phyloP scores from a whole-genome alignment of 2,113 vertebrate species.

The Gorsachius goisagi region DNA sequence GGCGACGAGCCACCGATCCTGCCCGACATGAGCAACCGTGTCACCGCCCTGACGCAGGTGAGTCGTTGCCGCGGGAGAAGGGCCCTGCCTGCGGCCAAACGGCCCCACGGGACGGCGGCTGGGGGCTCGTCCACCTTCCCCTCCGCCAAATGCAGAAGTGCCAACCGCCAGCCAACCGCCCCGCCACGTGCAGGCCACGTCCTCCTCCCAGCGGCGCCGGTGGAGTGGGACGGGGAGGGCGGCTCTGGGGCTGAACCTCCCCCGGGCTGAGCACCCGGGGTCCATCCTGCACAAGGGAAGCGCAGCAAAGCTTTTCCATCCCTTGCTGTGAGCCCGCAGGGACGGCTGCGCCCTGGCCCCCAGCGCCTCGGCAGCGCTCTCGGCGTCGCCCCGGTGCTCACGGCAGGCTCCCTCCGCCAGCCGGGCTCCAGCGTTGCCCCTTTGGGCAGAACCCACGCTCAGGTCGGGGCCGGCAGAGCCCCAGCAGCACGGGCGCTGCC shows the following conservation, averaged over 20 bases:
- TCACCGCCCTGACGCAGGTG: constrained; percentile 88
- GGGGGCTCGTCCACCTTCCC: neutral
- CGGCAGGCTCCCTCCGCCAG: neutral
- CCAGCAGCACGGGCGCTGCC: neutral
- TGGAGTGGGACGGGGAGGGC: neutral
- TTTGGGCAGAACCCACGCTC: neutral
- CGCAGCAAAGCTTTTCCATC: neutral
- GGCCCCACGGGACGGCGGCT: fast-evolving
- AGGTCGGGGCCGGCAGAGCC: neutral
- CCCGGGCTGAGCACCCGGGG: fast-evolving
- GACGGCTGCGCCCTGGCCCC: neutral
- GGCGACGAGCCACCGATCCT: constrained; percentile 82
- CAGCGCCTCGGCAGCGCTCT: neutral
- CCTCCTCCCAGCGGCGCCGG: fast-evolving
- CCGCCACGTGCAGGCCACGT: neutral
- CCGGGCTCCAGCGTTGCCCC: fast-evolving
- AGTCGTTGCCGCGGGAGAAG: neutral
- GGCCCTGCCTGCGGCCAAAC: neutral
- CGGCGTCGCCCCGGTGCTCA: fast-evolving
- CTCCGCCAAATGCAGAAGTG: neutral
- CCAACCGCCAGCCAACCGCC: neutral
- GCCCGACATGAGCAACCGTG: constrained; percentile 70
- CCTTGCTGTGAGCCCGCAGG: neutral
- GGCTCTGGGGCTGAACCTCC: neutral
- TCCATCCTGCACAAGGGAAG: fast-evolving